Evolutionary conservation across 2,113 vertebrate genomes (phyloP).

Genomic region (Ochotona princeps): DNA sequence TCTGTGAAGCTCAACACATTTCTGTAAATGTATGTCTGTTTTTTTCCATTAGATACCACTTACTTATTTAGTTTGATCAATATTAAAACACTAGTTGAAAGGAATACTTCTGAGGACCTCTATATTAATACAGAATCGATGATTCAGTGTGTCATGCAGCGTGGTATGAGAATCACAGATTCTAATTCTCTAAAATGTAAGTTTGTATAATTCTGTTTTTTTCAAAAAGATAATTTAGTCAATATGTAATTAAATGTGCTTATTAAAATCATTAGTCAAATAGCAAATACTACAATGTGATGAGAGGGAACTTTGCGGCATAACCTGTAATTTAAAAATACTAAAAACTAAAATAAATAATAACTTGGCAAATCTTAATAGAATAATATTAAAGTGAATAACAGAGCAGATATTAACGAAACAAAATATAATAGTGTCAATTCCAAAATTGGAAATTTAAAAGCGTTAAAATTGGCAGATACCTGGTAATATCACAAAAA

Average conservation of each 20-base stretch:
- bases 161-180: background rate
- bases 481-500: background rate
- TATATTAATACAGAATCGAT: background rate
- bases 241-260: background rate
- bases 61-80: background rate
- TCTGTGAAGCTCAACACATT: background rate
- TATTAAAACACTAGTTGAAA: background rate
- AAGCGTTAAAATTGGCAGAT: background rate
- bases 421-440: background rate
- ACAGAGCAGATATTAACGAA: background rate
- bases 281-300: background rate
- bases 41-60: background rate
- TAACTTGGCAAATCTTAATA: background rate
- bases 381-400: background rate
- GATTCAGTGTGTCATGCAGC: background rate
- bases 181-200: background rate
- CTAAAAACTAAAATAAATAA: slow-evolving; percentile 12
- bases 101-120: background rate
- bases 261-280: slow-evolving; percentile 29
- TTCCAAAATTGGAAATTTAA: slow-evolving; percentile 10
- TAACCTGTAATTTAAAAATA: slow-evolving; percentile 13
- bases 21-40: background rate
- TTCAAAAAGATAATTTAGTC: background rate
- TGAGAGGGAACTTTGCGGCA: background rate
- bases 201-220: background rate